These are phyloP conservation scores for Condylura cristata DNA, from an alignment of 2,113 vertebrate genomes.

Conservation along the genomic window DNA sequence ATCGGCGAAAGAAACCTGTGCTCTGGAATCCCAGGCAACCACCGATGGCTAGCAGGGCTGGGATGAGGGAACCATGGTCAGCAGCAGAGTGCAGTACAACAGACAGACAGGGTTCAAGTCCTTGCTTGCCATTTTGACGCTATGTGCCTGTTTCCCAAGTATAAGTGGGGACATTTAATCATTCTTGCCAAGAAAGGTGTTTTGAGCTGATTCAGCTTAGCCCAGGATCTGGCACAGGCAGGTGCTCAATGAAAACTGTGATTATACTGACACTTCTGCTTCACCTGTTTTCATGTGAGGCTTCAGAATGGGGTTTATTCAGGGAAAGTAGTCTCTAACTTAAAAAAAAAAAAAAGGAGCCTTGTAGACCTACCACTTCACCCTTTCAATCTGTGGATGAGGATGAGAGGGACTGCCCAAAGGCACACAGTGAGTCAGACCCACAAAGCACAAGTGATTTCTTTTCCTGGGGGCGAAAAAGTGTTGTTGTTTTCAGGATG, in stretches of 20 bases:
- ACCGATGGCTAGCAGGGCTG: neutral
- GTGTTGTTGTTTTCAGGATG: neutral
- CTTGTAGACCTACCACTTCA: neutral
- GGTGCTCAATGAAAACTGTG: fast-evolving
- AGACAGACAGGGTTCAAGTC: neutral
- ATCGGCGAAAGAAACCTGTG: neutral
- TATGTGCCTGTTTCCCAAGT: neutral
- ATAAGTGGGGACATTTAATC: too few species aligned
- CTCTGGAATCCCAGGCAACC: neutral
- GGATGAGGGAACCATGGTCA: neutral
- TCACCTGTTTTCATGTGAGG: neutral
- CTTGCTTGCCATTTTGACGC: neutral
- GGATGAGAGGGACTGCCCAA: neutral
- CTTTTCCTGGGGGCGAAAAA: neutral
- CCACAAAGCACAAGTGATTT: neutral
- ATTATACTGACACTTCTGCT: neutral
- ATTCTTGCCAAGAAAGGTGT: neutral
- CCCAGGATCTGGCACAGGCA: neutral
- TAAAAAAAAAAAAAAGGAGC: neutral
- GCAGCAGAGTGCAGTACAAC: neutral
- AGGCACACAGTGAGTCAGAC: neutral
- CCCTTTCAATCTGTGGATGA: neutral
- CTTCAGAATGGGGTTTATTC: neutral
- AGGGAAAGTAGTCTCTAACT: neutral
- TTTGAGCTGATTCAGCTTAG: neutral